Conservation (phyloP, 2,797 vertebrate species). For the Notamacropus eugenii region DNA sequence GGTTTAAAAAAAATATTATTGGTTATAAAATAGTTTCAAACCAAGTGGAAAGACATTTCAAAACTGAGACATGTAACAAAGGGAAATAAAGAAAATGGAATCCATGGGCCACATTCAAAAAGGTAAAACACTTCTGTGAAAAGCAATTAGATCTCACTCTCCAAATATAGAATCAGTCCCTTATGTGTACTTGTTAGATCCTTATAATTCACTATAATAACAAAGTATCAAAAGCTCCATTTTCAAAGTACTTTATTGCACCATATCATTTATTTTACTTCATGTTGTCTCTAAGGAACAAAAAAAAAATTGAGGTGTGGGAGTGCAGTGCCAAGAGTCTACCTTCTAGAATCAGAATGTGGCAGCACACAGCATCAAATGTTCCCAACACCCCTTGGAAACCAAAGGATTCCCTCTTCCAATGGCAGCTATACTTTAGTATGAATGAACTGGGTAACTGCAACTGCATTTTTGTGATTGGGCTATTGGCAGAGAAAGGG, state of each 20-base stretch:
- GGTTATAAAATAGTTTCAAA: neutral
- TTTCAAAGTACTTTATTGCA: neutral
- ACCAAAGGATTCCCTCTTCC: neutral
- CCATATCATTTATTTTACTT: neutral
- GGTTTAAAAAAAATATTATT: neutral
- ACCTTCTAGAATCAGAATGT: neutral
- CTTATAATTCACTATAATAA: neutral
- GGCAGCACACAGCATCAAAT: neutral
- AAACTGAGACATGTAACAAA: neutral
- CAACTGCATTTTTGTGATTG: neutral
- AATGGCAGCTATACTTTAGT: constrained; percentile 27
- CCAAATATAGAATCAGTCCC: neutral
- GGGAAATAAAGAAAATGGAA: neutral
- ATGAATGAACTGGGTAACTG: neutral
- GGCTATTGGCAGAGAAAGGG: neutral
- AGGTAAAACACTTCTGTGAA: neutral
- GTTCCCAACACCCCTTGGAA: constrained; percentile 22
- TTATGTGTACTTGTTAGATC: neutral
- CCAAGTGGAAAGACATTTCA: neutral
- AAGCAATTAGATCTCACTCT: neutral
- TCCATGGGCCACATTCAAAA: neutral
- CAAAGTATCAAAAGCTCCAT: neutral
- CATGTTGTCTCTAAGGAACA: neutral
- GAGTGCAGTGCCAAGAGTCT: neutral
- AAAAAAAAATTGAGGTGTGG: neutral